Evolutionary conservation across 2,113 vertebrate genomes (phyloP), one percentile per base, ranked within the genome.

Genomic region (Phoenicopterus ruber): DNA sequence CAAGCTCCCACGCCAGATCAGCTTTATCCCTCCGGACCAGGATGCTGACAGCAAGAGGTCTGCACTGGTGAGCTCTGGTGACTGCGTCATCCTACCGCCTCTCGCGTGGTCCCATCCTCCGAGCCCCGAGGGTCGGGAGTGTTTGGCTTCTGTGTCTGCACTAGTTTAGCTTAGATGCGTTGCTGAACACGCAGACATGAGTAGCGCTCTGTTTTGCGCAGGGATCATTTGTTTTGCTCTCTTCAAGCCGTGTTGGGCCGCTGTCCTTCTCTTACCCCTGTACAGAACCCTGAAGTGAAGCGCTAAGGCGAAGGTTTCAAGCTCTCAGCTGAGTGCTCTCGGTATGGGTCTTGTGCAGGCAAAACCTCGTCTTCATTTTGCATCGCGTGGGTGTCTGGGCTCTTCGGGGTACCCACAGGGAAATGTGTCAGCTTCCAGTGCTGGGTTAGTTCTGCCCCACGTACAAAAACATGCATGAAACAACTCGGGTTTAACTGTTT

Each of bases 161-260:
- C 29, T 13, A 7, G 46, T 32, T 67, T 4, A 72, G 32, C 24
- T 91, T 38, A 44, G 78, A 50, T 3, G 7, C 10, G 2, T 21
- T 29, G 62, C 88, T 72, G 82, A 38, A 7, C n/a, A 15, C 0
- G 0, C 1, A 3, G 40, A 5, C 11, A 21, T 0, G 2, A n/a
- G 55, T 11, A 74, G 46, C 6, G 0, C 8, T 3, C 15, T n/a
- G 17, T 16, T 87, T 59, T 10, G 8, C 4, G 1, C 16, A 24
- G 31, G 36, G 17, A 59, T 54, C 20, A 11, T 44, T 55, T 3
- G 4, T 62, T 72, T 54, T 49, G 22, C 20, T 55, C 40, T 55
- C 36, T 65, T 22, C 44, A 24, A 55, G 55, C 59, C 5, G 2
- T 1, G 0, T 0, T 50, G 65, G 17, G 79, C 76, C 80, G 42